These are phyloP conservation scores for Sebastes wilsoni DNA, from an alignment of 2,797 vertebrate genomes.

Conservation along the genomic window DNA sequence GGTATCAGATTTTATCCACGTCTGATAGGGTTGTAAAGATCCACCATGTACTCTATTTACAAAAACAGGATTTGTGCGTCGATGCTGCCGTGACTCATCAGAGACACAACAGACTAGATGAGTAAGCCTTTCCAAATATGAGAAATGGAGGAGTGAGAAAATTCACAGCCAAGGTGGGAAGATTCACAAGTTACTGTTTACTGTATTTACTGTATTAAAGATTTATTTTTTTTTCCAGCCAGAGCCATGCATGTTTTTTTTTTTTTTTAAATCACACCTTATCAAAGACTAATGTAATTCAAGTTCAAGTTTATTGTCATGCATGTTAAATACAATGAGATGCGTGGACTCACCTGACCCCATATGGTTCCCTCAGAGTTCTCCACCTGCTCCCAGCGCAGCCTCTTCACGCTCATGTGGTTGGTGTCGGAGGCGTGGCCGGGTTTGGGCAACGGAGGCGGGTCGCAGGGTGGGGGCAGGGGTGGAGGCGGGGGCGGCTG, in stretches of 20 bases:
- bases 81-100: conserved; percentile 55
- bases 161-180: conserved; percentile 48
- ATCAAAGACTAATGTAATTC: neutral
- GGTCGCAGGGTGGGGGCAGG: conserved; percentile 79
- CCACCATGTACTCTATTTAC: conserved; percentile 23
- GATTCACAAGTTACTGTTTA: conserved; percentile 40
- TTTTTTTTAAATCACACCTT: neutral
- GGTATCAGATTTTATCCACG: neutral
- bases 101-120: conserved; percentile 29
- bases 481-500: conserved; percentile 81
- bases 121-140: conserved; percentile 34
- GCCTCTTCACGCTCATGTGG: conserved; percentile 98
- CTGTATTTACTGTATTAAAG: conserved; percentile 4
- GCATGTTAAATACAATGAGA: neutral
- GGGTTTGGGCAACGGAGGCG: conserved; percentile 82
- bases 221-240: neutral
- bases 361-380: conserved; percentile 99
- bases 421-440: conserved; percentile 87
- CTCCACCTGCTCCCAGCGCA: conserved; percentile 99
- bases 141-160: conserved; percentile 54
- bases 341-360: conserved; percentile 89
- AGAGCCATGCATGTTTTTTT: neutral
- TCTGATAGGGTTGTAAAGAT: neutral
- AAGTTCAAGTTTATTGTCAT: too few relatives aligned
- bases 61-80: conserved; percentile 14